Percentiles rank a stretch among this genome's conserved stretches.
phyloP scores from a whole-genome alignment of 1,140 invertebrate genomes.

The Battus philenor region DNA sequence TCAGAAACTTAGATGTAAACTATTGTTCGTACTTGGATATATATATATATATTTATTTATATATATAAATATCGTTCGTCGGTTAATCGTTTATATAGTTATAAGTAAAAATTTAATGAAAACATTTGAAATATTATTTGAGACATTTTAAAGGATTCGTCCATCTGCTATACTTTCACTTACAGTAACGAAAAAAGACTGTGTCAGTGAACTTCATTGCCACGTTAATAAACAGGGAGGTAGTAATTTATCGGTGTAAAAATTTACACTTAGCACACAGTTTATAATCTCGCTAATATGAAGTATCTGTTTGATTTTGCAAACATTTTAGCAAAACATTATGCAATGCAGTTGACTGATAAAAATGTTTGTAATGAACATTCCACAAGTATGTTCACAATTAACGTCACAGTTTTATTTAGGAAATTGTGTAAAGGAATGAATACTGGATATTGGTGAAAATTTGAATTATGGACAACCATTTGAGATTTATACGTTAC shows the following conservation, averaged over 20 bases:
- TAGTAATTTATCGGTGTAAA: slow-evolving; percentile 2
- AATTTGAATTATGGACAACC: slow-evolving; percentile 28
- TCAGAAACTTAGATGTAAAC: no score
- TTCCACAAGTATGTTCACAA: slow-evolving; percentile 25
- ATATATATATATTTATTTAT: no score
- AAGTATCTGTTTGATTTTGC: slow-evolving; percentile 32
- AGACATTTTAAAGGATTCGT: no score
- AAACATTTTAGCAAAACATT: slow-evolving; percentile 40
- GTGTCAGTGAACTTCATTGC: slow-evolving; percentile 1
- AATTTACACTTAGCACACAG: neutral
- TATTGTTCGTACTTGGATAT: no score
- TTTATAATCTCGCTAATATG: slow-evolving; percentile 9
- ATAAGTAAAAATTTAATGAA: no score
- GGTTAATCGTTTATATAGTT: no score
- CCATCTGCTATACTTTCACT: no score
- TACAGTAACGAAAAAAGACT: neutral
- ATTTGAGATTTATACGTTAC: slow-evolving; percentile 21
- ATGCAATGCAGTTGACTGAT: slow-evolving; percentile 49
- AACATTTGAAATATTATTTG: no score
- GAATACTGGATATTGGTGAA: slow-evolving; percentile 30
- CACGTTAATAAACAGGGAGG: neutral
- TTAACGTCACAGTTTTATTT: slow-evolving; percentile 26
- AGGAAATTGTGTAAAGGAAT: slow-evolving; percentile 18
- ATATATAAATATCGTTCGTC: no score
- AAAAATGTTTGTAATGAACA: slow-evolving; percentile 43